Percentiles rank a stretch among this genome's conserved stretches.
These are phyloP conservation scores for Cheilosia urbana DNA, from an alignment of 2,888 invertebrate genomes.

Conservation along the genomic window DNA sequence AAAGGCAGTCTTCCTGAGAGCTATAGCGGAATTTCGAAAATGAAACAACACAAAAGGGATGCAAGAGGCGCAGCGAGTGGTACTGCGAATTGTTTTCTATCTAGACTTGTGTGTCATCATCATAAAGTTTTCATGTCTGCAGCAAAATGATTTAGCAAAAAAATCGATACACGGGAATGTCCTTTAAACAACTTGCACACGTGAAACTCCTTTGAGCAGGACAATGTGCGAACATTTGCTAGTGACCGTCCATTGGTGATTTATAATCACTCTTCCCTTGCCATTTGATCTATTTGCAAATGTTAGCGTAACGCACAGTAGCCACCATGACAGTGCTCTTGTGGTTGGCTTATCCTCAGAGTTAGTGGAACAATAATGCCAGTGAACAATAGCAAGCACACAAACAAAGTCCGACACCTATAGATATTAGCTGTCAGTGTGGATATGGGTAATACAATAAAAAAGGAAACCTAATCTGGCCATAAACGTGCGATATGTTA, in stretches of 20 bases:
- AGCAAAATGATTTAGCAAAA: background rate
- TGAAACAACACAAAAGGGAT: background rate
- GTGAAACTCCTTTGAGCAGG: background rate
- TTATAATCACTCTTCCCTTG: constrained; percentile 19
- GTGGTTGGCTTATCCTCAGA: constrained; percentile 7
- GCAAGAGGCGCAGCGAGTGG: background rate
- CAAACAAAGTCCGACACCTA: background rate
- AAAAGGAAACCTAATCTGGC: constrained; percentile 33
- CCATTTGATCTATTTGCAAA: constrained; percentile 27
- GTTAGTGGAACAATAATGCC: constrained; percentile 5
- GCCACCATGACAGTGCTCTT: background rate
- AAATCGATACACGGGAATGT: background rate
- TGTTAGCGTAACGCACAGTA: background rate
- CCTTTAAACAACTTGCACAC: background rate
- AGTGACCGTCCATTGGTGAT: background rate
- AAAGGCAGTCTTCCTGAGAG: constrained; percentile 23
- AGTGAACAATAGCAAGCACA: background rate
- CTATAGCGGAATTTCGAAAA: background rate
- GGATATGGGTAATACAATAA: constrained; percentile 24
- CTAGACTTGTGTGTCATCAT: constrained; percentile 3
- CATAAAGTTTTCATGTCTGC: background rate
- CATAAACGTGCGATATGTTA: constrained; percentile 27
- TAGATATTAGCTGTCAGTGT: background rate
- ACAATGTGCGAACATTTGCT: constrained; percentile 3
- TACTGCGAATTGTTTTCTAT: too few relatives aligned